These are phyloP conservation scores for Pavo muticus DNA, from an alignment of 2,113 vertebrate genomes.

Conservation along the genomic window DNA sequence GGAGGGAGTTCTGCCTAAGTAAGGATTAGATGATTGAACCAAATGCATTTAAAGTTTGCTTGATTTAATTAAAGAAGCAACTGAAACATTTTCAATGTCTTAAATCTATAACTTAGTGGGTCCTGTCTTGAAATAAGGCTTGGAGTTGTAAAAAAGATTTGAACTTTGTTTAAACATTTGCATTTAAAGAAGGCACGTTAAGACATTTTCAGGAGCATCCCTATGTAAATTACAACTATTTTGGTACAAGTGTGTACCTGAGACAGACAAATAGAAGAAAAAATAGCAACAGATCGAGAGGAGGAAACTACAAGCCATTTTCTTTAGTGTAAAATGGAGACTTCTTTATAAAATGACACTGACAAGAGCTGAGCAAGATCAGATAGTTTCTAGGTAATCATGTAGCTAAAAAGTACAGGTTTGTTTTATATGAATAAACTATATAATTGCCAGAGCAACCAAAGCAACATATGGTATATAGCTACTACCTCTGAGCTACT, in stretches of 20 bases:
- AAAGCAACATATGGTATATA: conserved; percentile 49
- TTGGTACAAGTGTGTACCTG: background rate
- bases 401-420: conserved; percentile 48
- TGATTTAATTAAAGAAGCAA: background rate
- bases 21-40: background rate
- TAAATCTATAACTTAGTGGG: background rate
- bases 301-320: conserved; percentile 53
- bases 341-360: background rate
- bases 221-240: background rate
- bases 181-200: background rate
- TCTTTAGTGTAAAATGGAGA: conserved; percentile 18
- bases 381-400: background rate
- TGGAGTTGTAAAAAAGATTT: background rate
- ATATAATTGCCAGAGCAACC: conserved; percentile 48
- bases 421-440: conserved; percentile 44
- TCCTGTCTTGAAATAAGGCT: background rate
- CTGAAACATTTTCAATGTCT: background rate
- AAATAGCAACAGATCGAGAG: background rate
- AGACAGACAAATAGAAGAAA: background rate
- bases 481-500: conserved; percentile 55
- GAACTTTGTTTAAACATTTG: background rate
- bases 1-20: background rate
- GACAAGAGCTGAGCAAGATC: background rate
- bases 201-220: background rate
- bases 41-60: background rate